These are phyloP conservation scores for Pandemis cinnamomeana DNA, from an alignment of 2,888 invertebrate species.

Conservation along the genomic window DNA sequence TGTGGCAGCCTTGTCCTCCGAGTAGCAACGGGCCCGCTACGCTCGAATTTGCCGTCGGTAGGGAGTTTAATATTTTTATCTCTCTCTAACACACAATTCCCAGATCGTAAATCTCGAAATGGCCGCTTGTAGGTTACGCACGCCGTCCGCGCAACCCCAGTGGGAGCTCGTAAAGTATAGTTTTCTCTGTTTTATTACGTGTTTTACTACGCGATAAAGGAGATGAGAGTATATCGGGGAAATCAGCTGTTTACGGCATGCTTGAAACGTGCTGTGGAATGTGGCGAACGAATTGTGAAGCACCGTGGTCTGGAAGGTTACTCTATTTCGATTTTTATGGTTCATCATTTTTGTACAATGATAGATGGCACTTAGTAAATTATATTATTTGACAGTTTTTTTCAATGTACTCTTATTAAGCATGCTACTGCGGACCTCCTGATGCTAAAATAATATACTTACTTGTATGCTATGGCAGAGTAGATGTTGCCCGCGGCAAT, in stretches of 20 bases:
- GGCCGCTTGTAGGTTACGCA: conserved; percentile 86
- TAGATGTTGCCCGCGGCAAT: too few species aligned
- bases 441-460: not conserved
- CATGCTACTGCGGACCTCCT: not conserved
- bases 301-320: conserved; percentile 59
- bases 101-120: conserved; percentile 86
- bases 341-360: conserved; percentile 28
- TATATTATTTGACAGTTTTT: not conserved
- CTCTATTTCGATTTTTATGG: conserved; percentile 64
- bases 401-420: not conserved
- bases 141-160: conserved; percentile 80
- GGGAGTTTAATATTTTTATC: conserved; percentile 82
- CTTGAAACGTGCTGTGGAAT: conserved; percentile 84
- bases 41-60: conserved; percentile 75
- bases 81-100: conserved; percentile 84
- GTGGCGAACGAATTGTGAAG: conserved; percentile 81
- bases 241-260: conserved; percentile 85
- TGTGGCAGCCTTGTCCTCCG: conserved; percentile 70
- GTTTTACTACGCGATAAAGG: conserved; percentile 80
- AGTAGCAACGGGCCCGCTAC: conserved; percentile 71
- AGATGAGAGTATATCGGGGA: conserved; percentile 79
- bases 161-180: conserved; percentile 82
- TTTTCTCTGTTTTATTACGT: conserved; percentile 84
- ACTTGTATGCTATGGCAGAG: not conserved
- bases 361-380: not conserved